Conservation (phyloP, 2,113 vertebrate species). For the Trochalopteron elliotii region DNA sequence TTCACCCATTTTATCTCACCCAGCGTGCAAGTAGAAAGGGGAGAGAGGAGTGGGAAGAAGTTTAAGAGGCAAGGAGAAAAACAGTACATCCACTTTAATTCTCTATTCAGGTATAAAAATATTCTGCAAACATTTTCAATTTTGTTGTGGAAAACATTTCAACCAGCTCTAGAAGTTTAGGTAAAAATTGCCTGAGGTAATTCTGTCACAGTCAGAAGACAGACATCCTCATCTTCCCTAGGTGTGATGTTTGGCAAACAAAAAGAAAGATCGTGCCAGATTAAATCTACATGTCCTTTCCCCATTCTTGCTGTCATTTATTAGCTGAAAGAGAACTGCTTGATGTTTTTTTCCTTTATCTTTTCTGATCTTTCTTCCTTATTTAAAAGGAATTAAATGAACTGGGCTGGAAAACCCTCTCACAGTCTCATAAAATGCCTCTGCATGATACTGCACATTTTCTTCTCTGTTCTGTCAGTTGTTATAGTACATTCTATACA, state of each 20-base stretch:
- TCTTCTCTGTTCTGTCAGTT: background rate
- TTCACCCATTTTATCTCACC: background rate
- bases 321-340: background rate
- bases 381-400: slow-evolving; percentile 13
- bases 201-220: background rate
- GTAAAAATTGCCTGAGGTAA: slow-evolving; percentile 27
- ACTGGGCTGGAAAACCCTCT: background rate
- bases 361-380: background rate
- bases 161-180: background rate
- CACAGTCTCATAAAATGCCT: background rate
- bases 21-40: background rate
- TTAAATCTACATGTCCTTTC: background rate
- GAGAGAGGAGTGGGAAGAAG: background rate
- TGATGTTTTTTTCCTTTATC: background rate
- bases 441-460: background rate
- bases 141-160: background rate
- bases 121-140: slow-evolving; percentile 5
- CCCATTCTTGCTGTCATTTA: background rate
- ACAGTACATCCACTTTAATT: background rate
- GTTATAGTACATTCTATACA: background rate
- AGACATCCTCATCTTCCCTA: slow-evolving; percentile 1
- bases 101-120: background rate
- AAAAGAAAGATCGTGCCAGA: slow-evolving; percentile 6
- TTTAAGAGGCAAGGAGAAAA: background rate
- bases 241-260: background rate